Evolutionary conservation across 1,140 invertebrate genomes (phyloP), one percentile per base, ranked within the genome.

Genomic region (Solen grandis): DNA sequence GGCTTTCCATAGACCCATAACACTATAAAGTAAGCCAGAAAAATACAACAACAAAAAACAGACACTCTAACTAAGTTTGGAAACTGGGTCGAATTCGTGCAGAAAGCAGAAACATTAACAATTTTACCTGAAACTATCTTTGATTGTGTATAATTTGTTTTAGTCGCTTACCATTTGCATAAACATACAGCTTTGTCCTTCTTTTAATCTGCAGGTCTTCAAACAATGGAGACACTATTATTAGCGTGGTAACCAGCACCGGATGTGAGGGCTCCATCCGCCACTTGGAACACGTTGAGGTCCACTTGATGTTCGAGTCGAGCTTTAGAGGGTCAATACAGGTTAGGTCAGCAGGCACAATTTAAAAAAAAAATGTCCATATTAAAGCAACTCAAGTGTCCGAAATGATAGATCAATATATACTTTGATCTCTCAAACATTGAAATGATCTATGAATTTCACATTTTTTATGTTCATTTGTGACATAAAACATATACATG

Each of bases 261-360:
- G 75, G 75, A 2, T 78, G 75, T 55, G 22, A 10, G 0, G 74
- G 60, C 41, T 14, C 5, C 14, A 35, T 78, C 29, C 33, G 31
- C 1, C 66, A 55, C 25, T 5, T 78, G 0, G 75, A 78, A 35
- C 75, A 78, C 41, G 75, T 78, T 36, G 75, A 78, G 35, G 75
- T 78, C 0, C 38, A 35, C n/a, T 31, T 69, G 31, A 60, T 13
- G 5, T 78, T 68, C 29, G 19, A 55, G 2, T 22, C 75, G 22
- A 69, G 60, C 19, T 60, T 59, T 38, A 57, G 75, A 57, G 75
- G 75, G 5, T 36, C 8, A 19, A n/a, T 66, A 36, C 63, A 66
- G 63, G 63, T 66, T 35, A 1, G 27, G n/a, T n/a, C n/a, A n/a
- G n/a, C n/a, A n/a, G n/a, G n/a, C n/a, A n/a, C n/a, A n/a, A n/a